Conservation (phyloP, 2,797 vertebrate genomes). For the Austrolebias charrua region DNA sequence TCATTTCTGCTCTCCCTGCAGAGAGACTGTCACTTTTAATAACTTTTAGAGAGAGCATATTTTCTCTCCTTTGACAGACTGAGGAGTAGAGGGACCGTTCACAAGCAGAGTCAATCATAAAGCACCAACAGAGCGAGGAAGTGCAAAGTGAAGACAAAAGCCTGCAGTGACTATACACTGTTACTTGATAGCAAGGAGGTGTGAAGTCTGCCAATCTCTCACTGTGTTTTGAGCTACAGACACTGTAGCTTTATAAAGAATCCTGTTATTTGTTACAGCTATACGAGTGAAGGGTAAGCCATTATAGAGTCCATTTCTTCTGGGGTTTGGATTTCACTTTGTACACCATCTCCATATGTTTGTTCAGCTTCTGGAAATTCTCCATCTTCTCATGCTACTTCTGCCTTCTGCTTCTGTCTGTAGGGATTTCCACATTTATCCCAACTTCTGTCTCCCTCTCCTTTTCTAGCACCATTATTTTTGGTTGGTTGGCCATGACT, state of each 20-base stretch:
- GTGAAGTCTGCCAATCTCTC: conserved; percentile 20
- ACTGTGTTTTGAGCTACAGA: conserved; percentile 4
- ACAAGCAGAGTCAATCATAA: conserved; percentile 56
- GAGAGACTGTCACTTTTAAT: conserved; percentile 68
- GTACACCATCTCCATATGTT: neutral
- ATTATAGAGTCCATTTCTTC: neutral
- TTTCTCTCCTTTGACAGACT: conserved; percentile 56
- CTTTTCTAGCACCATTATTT: neutral
- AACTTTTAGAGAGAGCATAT: conserved; percentile 62
- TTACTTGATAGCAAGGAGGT: conserved; percentile 19
- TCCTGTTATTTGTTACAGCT: conserved; percentile 13
- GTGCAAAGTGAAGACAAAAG: conserved; percentile 55
- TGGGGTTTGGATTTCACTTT: neutral
- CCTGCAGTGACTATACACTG: conserved; percentile 22
- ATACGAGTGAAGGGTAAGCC: neutral
- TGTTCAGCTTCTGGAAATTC: neutral
- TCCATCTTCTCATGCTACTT: neutral
- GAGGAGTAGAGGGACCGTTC: conserved; percentile 48
- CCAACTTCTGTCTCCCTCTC: neutral
- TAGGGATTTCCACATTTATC: neutral
- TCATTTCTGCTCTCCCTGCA: conserved; percentile 56
- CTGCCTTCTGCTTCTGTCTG: neutral
- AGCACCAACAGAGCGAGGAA: conserved; percentile 48
- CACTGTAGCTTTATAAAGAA: conserved; percentile 3
- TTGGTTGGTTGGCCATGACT: neutral